Conservation (phyloP, 1,140 invertebrate species). For the Philotrypesis tridentata region DNA sequence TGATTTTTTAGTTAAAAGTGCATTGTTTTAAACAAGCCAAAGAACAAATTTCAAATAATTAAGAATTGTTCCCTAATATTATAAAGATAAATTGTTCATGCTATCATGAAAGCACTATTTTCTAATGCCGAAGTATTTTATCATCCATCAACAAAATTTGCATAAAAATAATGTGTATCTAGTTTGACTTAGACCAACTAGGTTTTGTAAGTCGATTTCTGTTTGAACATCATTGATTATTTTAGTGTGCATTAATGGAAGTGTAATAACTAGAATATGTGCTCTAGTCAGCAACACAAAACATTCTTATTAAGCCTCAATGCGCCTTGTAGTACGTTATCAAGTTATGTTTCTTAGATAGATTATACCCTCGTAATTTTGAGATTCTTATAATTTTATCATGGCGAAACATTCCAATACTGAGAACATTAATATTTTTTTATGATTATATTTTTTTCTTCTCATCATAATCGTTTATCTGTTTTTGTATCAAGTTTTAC, state of each 20-base stretch:
- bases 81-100: constrained; percentile 36
- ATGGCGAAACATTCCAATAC: constrained; percentile 10
- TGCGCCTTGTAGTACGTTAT: constrained; percentile 50
- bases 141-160: constrained; percentile 32
- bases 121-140: constrained; percentile 39
- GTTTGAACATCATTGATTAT: constrained; percentile 34
- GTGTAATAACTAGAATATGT: constrained; percentile 60
- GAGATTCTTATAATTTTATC: constrained; percentile 2
- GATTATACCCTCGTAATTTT: constrained; percentile 8
- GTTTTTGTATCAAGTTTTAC: not conserved
- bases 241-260: constrained; percentile 52
- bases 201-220: constrained; percentile 1
- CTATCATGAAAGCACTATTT: not conserved
- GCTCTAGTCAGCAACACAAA: constrained; percentile 67
- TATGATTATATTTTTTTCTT: not conserved
- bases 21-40: constrained; percentile 49
- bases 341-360: constrained; percentile 10
- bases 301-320: constrained; percentile 47
- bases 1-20: constrained; percentile 2
- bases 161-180: constrained; percentile 30
- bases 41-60: constrained; percentile 50
- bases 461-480: not conserved
- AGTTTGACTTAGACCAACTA: constrained; percentile 24
- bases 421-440: not conserved
- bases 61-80: not conserved